Conservation (phyloP, 2,888 invertebrate genomes). For the Meloe dianella region DNA sequence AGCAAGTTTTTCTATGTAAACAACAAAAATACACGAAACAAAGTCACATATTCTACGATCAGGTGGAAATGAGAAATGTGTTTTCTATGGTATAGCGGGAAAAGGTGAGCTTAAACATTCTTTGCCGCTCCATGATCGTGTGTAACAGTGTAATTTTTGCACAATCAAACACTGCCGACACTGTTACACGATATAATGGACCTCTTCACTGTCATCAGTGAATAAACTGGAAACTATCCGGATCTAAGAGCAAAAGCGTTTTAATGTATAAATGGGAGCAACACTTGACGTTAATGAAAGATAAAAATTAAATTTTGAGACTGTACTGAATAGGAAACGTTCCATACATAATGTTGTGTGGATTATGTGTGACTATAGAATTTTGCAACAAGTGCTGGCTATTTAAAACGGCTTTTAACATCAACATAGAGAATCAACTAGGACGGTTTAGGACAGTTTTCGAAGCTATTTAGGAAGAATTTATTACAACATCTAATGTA, state of each 20-base stretch:
- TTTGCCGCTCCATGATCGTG: too few relatives aligned
- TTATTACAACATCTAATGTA: not conserved
- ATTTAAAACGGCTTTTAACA: not conserved
- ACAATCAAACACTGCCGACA: not conserved
- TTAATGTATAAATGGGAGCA: too few relatives aligned
- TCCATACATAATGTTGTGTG: not conserved
- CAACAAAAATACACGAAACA: not conserved
- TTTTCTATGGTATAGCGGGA: not conserved
- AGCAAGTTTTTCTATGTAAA: not conserved
- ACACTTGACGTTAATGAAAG: too few relatives aligned
- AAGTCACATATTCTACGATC: not conserved
- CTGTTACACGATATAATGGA: too few relatives aligned
- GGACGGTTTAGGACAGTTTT: not conserved
- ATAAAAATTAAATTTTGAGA: too few relatives aligned
- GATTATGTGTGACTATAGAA: slow-evolving; percentile 1
- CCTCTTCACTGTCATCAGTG: not conserved
- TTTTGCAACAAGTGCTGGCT: not conserved
- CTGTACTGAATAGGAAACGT: not conserved
- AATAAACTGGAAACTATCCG: not conserved
- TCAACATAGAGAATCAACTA: not conserved
- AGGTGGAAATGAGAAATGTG: not conserved
- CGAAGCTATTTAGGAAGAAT: not conserved
- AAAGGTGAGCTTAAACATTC: too few relatives aligned
- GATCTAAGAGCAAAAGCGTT: too few relatives aligned
- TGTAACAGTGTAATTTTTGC: too few relatives aligned